Conservation (phyloP, 2,888 invertebrate species). For the Lepidochrysops patricia region DNA sequence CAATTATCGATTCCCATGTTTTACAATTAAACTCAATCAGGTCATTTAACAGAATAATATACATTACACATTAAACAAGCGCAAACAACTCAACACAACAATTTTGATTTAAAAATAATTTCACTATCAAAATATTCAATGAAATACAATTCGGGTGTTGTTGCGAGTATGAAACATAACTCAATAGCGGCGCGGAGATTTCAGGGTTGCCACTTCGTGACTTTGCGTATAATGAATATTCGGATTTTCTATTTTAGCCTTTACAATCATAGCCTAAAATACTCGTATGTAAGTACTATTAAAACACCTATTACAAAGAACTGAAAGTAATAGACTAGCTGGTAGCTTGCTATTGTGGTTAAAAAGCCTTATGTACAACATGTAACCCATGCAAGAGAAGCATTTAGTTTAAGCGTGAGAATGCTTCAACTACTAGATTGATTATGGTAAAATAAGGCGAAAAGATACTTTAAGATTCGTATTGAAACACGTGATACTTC, state of each 20-base stretch:
- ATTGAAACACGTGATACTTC: too few relatives aligned
- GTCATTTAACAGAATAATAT: conserved; percentile 15
- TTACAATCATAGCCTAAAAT: not conserved
- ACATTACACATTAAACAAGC: conserved; percentile 4
- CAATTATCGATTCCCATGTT: too few relatives aligned
- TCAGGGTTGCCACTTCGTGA: conserved; percentile 18
- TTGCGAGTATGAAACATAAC: conserved; percentile 55
- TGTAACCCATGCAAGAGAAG: too few relatives aligned
- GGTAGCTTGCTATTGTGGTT: too few relatives aligned
- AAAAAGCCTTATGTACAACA: too few relatives aligned
- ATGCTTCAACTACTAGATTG: too few relatives aligned
- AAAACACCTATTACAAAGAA: too few relatives aligned
- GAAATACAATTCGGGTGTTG: conserved; percentile 26
- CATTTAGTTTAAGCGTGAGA: too few relatives aligned
- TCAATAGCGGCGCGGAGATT: conserved; percentile 58
- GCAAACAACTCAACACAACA: not conserved
- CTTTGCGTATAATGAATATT: not conserved
- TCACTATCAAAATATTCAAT: conserved; percentile 11
- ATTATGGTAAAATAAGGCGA: too few relatives aligned
- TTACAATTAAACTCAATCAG: not conserved
- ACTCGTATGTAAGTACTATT: too few relatives aligned
- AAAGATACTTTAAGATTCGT: too few relatives aligned
- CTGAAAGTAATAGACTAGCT: too few relatives aligned
- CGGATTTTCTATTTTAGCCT: not conserved
- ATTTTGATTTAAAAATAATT: not conserved